Conservation (phyloP, 2,113 vertebrate genomes). For the Psittacula cyanocephala region DNA sequence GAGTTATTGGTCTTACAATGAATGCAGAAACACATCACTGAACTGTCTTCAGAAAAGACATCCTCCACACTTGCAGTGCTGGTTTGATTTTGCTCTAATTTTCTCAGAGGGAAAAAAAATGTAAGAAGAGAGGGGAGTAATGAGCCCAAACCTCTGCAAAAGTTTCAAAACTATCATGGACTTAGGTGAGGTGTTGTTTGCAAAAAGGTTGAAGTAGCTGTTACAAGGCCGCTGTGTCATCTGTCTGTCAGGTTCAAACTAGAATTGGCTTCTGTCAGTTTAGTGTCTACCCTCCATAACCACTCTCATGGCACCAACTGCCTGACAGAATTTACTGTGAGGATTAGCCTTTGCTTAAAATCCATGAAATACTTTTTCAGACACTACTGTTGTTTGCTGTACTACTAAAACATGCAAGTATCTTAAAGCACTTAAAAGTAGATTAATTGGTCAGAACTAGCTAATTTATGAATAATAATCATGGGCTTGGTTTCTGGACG, state of each 20-base stretch:
- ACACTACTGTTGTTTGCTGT: conserved; percentile 18
- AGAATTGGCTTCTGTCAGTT: neutral
- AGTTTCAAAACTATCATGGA: neutral
- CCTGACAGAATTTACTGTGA: neutral
- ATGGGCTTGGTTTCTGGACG: conserved; percentile 21
- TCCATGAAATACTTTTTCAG: neutral
- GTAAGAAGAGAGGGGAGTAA: neutral
- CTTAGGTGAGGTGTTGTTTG: neutral
- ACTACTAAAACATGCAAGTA: neutral
- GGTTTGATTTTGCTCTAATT: neutral
- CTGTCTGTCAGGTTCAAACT: neutral
- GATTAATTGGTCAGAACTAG: neutral
- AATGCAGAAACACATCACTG: neutral
- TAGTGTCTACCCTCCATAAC: neutral
- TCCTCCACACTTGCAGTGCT: neutral
- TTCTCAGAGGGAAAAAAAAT: neutral
- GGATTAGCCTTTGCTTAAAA: neutral
- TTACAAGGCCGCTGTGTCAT: neutral
- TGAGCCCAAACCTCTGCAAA: neutral
- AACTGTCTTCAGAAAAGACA: neutral
- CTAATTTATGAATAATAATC: conserved; percentile 55
- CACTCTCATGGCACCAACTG: neutral
- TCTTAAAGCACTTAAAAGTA: neutral
- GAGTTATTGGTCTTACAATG: neutral
- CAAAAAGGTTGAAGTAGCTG: neutral